Percentiles rank a stretch among this genome's conserved stretches.
These are phyloP conservation scores for Semicossyphus pulcher DNA, from an alignment of 2,113 vertebrate genomes.

Conservation along the genomic window DNA sequence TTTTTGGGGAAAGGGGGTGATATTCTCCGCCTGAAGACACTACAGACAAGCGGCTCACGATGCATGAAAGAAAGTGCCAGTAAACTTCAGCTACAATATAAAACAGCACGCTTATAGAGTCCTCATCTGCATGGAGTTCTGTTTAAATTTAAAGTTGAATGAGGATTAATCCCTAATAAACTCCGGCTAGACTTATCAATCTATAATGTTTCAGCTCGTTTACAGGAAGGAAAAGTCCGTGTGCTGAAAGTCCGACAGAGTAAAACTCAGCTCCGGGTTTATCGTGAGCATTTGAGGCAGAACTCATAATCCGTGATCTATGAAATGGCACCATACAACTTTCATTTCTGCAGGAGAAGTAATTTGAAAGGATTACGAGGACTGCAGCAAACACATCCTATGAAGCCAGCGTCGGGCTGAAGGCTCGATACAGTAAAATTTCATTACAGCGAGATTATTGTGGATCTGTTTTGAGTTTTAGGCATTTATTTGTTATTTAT, in stretches of 20 bases:
- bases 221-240: not conserved
- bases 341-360: constrained; percentile 44
- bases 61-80: constrained; percentile 24
- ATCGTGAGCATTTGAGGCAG: constrained; percentile 40
- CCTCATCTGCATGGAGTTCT: constrained; percentile 19
- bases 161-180: constrained; percentile 19
- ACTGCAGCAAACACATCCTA: constrained; percentile 39
- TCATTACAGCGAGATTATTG: constrained; percentile 63
- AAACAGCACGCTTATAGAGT: constrained; percentile 2
- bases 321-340: constrained; percentile 39
- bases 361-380: constrained; percentile 56
- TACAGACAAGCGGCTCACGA: constrained; percentile 10
- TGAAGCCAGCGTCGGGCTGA: constrained; percentile 36
- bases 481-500: constrained; percentile 40
- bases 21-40: constrained; percentile 45
- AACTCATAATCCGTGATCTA: constrained; percentile 34
- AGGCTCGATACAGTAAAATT: constrained; percentile 45
- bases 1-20: constrained; percentile 58
- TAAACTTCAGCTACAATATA: constrained; percentile 39
- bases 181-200: not conserved
- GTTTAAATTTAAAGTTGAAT: constrained; percentile 25
- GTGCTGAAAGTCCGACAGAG: not conserved
- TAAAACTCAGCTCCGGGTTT: constrained; percentile 22
- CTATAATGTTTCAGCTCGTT: not conserved
- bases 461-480: constrained; percentile 44